Base-by-base conservation (phyloP, 2,888 invertebrate species). In the Dilophus febrilis region DNA sequence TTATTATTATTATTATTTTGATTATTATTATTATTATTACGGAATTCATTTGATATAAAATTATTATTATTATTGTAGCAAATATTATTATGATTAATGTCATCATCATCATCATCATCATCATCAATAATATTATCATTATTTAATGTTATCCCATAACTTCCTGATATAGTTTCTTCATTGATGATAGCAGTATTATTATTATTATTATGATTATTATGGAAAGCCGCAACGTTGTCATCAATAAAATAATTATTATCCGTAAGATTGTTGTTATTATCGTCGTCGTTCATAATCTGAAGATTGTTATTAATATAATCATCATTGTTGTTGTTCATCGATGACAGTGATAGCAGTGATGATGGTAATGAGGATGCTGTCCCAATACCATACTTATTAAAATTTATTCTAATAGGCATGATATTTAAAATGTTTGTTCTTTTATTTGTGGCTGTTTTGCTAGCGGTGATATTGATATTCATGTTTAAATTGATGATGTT, bases 81-180 rank as follows among this genome's bases (percentile, higher is more conserved):
- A 35, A 45, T 42, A 43, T 43, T 45, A 34, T 44, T 45, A 44
- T 56, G 57, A 46, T 45, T 44, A 44, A 45, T 47, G 48, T 49
- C 48, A 49, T 52, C 49, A 46, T 47, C 46, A 48, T 45, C 42
- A 42, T 45, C 47, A 49, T 49, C 48, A 49, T 52, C 49, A 46
- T 47, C 46, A 48, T 45, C 42, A 42, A 33, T 34, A 22, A 22
- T 22, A 8, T 22, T 8, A 22, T 22, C 22, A 22, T 22, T 22
- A 22, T 4, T 22, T 22, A 22, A 22, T 6, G 22, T 6, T 22
- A 8, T 22, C 8, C 5, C 8, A 8, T 4, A 22, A 6, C 4
- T 6, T 22, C 8, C 22, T 6, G 8, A 22, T 22, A 22, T 22
- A 6, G 8, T 6, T 22, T 22, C 22, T 22, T 22, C 22, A 22